Conservation (phyloP, 2,113 vertebrate species). For the Prolemur simus region DNA sequence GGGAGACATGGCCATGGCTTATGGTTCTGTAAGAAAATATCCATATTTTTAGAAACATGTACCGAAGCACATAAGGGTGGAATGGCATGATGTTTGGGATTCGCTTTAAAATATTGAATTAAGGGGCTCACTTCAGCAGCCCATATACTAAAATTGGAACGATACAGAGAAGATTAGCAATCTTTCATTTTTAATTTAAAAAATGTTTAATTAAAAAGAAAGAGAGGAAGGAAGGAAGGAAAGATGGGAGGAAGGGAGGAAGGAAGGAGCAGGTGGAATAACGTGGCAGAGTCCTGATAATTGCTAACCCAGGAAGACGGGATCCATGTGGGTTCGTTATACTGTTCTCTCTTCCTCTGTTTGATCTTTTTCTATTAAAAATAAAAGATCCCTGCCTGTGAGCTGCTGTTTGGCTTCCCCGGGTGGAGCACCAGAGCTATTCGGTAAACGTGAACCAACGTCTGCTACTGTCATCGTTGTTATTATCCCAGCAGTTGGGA, state of each 20-base stretch:
- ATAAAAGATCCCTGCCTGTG: background rate
- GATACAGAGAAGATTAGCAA: too few relatives aligned
- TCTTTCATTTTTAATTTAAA: too few relatives aligned
- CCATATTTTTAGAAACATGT: background rate
- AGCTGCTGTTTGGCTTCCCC: background rate
- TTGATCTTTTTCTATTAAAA: background rate
- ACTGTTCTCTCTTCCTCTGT: background rate
- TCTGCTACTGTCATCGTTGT: background rate
- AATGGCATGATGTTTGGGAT: background rate
- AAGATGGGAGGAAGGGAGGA: background rate
- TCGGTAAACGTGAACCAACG: accelerated
- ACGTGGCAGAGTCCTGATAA: background rate
- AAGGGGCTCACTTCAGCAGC: too few relatives aligned
- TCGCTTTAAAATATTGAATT: background rate
- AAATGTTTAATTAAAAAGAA: background rate
- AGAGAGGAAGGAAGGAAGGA: background rate
- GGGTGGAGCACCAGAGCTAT: background rate
- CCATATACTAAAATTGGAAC: too few relatives aligned
- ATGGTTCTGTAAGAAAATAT: background rate
- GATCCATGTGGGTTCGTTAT: background rate
- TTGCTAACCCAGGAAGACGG: background rate
- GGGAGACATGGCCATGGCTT: background rate
- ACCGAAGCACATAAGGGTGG: background rate
- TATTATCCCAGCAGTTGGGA: background rate
- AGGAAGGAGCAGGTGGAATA: background rate